Evolutionary conservation across 2,113 vertebrate species (phyloP), one percentile per base, ranked within the genome.

Genomic region (Prunella fulvescens): DNA sequence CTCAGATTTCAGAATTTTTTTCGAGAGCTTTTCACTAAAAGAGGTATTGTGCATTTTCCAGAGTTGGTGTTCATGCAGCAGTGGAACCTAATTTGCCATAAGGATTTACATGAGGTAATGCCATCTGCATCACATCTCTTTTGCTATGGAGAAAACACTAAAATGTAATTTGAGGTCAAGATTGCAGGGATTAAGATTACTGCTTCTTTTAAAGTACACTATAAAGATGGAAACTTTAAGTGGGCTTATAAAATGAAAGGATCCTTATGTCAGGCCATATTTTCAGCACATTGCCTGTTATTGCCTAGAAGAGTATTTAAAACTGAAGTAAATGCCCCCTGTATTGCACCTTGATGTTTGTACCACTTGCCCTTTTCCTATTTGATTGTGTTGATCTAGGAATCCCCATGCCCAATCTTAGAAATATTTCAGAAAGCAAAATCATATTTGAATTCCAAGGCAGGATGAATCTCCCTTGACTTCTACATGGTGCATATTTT

Each of bases 241-340:
- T 82, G 81, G 44, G 39, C 60, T 96, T 92, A 64, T 89, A 96
- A 97, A 93, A 90, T 33, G 48, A 76, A 88, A 94, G 57, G 45
- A 92, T 81, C 54, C 47, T 86, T 94, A n/a, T 81, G 28, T 90
- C 82, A 90, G 72, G 64, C 60, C 37, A 15, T 88, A 71, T 94
- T 96, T 96, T 86, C 88, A 96, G 54, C 72, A 86, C 39, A 37
- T 70, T 85, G 42, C 70, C 74, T 77, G 15, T 82, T 96, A 90
- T n/a, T 51, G 47, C 61, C 60, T 92, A 42, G 31, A 93, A 92
- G 29, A 62, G 6, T 74, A 81, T 56, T 93, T 84, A 81, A 90
- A 92, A 90, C 37, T 72, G 4, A 77, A 83, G 42, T 14, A 69
- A 86, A 92, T 78, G 37, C 16, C 64, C 62, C 56, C 19, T 1